Evolutionary conservation across 2,888 invertebrate species (phyloP).

Genomic region (Latrodectus elegans): DNA sequence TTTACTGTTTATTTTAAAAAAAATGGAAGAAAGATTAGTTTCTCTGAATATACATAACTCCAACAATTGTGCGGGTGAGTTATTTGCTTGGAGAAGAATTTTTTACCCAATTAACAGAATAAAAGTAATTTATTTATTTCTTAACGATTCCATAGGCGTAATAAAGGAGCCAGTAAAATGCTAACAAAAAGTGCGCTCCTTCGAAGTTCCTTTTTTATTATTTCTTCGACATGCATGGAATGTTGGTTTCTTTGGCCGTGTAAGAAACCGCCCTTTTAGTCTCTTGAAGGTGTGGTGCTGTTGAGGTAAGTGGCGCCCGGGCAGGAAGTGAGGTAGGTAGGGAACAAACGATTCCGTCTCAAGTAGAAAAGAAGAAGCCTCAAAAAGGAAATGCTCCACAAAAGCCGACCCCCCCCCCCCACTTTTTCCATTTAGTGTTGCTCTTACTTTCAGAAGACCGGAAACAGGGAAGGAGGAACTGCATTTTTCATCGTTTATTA

Average conservation of each 20-base stretch:
- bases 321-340: slow-evolving; percentile 24
- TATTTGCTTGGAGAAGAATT: no score
- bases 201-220: neutral
- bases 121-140: no score
- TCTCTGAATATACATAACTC: no score
- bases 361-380: slow-evolving; percentile 5
- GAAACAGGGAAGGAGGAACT: slow-evolving; percentile 2
- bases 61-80: no score
- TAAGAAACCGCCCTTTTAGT: neutral
- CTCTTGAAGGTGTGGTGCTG: neutral
- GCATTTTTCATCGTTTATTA: neutral
- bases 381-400: slow-evolving; percentile 45
- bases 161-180: neutral
- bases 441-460: slow-evolving; percentile 22
- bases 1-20: no score
- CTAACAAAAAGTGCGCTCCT: neutral
- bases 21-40: no score
- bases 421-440: neutral
- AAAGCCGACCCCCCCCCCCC: neutral
- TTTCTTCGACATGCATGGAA: neutral
- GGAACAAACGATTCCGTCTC: neutral
- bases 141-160: no score
- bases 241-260: neutral
- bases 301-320: neutral
- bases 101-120: no score